Percentiles rank a stretch among this genome's conserved stretches.
phyloP scores from a whole-genome alignment of 2,113 vertebrate species.

The Sinocyclocheilus maitianheensis region DNA sequence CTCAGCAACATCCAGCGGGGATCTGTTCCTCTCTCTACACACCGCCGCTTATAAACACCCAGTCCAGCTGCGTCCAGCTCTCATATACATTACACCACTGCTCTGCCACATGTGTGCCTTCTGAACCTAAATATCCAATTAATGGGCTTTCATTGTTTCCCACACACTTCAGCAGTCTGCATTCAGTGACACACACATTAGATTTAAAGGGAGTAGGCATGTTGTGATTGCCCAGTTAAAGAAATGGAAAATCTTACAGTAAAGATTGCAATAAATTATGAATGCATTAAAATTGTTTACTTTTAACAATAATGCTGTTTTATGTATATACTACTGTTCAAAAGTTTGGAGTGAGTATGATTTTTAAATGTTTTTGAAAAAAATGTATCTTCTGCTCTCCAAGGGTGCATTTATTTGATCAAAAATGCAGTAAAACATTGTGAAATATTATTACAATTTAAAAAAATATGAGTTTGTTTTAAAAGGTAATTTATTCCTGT shows the following conservation, averaged over 20 bases:
- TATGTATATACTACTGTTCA: not conserved
- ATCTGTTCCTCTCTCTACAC: not conserved
- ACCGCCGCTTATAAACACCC: not conserved
- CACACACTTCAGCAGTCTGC: not conserved
- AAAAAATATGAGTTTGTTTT: not conserved
- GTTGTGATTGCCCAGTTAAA: not conserved
- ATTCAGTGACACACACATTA: not conserved
- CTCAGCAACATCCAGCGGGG: not conserved
- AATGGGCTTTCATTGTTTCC: constrained; percentile 6
- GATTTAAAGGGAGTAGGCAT: not conserved
- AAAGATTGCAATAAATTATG: not conserved
- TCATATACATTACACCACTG: not conserved
- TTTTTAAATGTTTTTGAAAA: not conserved
- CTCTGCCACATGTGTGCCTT: constrained; percentile 4
- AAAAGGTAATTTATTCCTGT: not conserved
- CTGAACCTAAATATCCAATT: constrained; percentile 4
- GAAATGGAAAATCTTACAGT: not conserved
- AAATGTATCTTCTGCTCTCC: not conserved
- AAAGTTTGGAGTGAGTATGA: not conserved
- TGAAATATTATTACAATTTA: not conserved
- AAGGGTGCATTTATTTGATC: not conserved
- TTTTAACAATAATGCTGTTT: not conserved
- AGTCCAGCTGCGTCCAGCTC: constrained; percentile 13
- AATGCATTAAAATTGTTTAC: not conserved
- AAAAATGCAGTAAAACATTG: not conserved